These are phyloP conservation scores for Cacatua alba DNA, from an alignment of 2,113 vertebrate species.

Conservation along the genomic window DNA sequence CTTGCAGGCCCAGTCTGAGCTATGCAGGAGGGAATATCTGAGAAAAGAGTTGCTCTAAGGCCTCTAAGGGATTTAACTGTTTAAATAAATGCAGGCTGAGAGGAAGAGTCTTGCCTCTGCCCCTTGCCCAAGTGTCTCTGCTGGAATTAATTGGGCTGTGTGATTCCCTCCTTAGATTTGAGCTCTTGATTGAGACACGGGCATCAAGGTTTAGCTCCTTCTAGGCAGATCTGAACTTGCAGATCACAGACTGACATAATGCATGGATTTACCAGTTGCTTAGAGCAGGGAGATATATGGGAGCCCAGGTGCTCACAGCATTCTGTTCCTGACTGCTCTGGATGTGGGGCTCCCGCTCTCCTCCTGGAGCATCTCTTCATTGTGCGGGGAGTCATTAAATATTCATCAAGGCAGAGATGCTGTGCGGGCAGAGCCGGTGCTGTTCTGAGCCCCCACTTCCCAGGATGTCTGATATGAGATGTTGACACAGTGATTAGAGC, in stretches of 20 bases:
- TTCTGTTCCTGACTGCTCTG: accelerated
- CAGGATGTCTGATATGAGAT: not conserved
- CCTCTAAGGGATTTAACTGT: not conserved
- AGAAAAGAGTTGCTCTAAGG: not conserved
- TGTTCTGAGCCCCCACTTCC: not conserved
- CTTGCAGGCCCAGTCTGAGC: accelerated
- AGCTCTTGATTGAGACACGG: not conserved
- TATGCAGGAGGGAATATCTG: accelerated
- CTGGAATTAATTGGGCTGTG: not conserved
- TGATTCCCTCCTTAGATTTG: not conserved
- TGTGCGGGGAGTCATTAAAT: constrained; percentile 45
- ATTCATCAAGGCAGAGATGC: not conserved
- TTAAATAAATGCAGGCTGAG: not conserved
- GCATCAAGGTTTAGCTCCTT: not conserved
- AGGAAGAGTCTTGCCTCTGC: not conserved
- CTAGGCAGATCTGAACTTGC: not conserved
- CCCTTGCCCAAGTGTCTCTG: not conserved
- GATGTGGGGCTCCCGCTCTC: not conserved
- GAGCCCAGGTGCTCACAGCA: not conserved
- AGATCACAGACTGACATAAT: not conserved
- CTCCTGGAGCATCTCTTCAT: not conserved
- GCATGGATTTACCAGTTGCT: not conserved
- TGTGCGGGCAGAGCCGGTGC: not conserved
- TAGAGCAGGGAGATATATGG: not conserved
- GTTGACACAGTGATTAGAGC: constrained; percentile 27